A percentile compares a stretch with the other conserved stretches of the same genome.
phyloP scores from a whole-genome alignment of 2,113 vertebrate species.

The Cyphomyrus discorhynchus region DNA sequence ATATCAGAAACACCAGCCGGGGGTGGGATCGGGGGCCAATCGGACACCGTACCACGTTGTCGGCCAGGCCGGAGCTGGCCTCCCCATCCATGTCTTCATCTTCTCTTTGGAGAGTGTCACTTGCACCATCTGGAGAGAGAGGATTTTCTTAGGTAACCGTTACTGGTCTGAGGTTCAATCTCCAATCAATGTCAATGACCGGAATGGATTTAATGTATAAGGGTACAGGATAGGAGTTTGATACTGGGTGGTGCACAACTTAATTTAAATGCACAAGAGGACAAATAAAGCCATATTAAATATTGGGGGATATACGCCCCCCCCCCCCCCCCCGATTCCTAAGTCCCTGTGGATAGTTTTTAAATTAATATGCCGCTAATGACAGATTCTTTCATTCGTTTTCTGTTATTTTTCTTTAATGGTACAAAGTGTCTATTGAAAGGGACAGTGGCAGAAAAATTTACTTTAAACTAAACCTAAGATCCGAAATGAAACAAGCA shows the following conservation, averaged over 20 bases:
- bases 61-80: slow-evolving; percentile 50
- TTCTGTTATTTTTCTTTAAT: neutral
- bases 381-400: neutral
- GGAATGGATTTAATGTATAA: neutral
- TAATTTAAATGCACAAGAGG: neutral
- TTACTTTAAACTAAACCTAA: neutral
- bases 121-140: slow-evolving; percentile 69
- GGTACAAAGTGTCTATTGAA: neutral
- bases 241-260: neutral
- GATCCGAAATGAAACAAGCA: neutral
- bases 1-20: neutral
- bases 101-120: slow-evolving; percentile 66
- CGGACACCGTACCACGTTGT: slow-evolving; percentile 74
- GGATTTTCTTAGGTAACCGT: neutral
- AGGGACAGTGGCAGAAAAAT: neutral
- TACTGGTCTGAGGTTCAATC: neutral
- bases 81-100: slow-evolving; percentile 62
- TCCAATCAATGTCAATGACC: neutral
- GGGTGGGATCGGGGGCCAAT: neutral
- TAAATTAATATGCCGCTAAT: neutral
- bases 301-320: neutral
- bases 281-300: neutral
- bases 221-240: neutral
- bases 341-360: neutral
- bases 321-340: neutral